Base-by-base conservation (phyloP, 2,888 invertebrate genomes). In the Euspilapteryx auroguttella region DNA sequence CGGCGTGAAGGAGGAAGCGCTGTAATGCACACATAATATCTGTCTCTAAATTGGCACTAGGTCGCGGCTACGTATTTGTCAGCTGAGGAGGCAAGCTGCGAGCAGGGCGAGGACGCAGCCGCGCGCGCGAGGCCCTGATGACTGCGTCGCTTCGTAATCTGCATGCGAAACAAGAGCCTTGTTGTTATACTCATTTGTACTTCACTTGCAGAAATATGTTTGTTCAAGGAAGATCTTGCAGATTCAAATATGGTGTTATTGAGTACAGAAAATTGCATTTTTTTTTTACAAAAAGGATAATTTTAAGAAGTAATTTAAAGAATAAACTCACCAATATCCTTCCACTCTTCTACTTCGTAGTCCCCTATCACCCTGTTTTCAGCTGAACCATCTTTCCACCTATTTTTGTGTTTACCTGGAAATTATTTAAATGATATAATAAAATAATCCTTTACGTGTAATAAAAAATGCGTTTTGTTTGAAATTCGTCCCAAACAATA, bases 261-360 rank as follows among this genome's bases (percentile, higher is more conserved):
- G n/a, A n/a, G n/a, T n/a, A n/a, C n/a, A n/a, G n/a, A n/a, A n/a
- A n/a, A n/a, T n/a, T n/a, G n/a, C n/a, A n/a, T n/a, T n/a, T n/a
- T n/a, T n/a, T n/a, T n/a, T n/a, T n/a, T n/a, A n/a, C n/a, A n/a
- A n/a, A n/a, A n/a, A n/a, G n/a, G n/a, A n/a, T n/a, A n/a, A n/a
- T n/a, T n/a, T n/a, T n/a, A n/a, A n/a, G n/a, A n/a, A n/a, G n/a
- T n/a, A n/a, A n/a, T n/a, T n/a, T n/a, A 17, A 17, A 17, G 8
- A 17, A 6, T 5, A 12, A 26, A 55, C 79, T 78, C 52, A 82
- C 83, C 82, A 59, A 81, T 76, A 59, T 85, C 82, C 59, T 84
- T 82, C 85, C 85, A 85, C 63, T 85, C 86, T 64, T 86, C 85
- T 41, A 85, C 79, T 46, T 84, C 86, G 58, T 85, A 85, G 66